A percentile compares a stretch with the other conserved stretches of the same genome.
These are phyloP conservation scores for Littorina saxatilis DNA, from an alignment of 1,140 invertebrate genomes.

Conservation along the genomic window DNA sequence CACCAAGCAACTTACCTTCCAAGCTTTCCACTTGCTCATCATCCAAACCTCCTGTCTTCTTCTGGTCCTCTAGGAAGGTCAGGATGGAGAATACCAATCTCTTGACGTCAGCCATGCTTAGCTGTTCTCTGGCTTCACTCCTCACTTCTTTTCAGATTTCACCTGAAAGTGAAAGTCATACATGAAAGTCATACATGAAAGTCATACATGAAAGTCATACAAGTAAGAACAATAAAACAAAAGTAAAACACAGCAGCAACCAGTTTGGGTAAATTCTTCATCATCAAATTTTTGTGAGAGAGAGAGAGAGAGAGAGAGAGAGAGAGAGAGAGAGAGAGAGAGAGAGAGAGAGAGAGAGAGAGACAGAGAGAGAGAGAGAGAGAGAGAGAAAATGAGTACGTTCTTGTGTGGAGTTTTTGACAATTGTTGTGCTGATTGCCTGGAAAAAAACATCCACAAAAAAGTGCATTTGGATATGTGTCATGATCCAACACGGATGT, in stretches of 20 bases:
- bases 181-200: neutral
- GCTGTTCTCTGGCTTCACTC: too few relatives aligned
- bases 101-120: conserved; percentile 73
- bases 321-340: neutral
- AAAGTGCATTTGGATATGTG: too few relatives aligned
- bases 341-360: neutral
- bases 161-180: neutral
- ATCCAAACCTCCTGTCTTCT: conserved; percentile 62
- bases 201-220: neutral
- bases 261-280: too few relatives aligned
- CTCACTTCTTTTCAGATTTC: neutral
- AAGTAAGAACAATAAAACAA: neutral
- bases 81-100: conserved; percentile 74
- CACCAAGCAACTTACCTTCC: conserved; percentile 78
- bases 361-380: too few relatives aligned
- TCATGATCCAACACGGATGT: too few relatives aligned
- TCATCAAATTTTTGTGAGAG: neutral
- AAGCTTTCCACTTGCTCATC: conserved; percentile 86
- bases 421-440: too few relatives aligned
- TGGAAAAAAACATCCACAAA: too few relatives aligned
- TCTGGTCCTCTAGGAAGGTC: conserved; percentile 74
- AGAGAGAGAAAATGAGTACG: too few relatives aligned
- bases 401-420: too few relatives aligned
- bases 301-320: neutral
- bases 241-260: too few relatives aligned